Base-by-base conservation (phyloP, 2,888 invertebrate species). In the Rambutsinella grinnellia region DNA sequence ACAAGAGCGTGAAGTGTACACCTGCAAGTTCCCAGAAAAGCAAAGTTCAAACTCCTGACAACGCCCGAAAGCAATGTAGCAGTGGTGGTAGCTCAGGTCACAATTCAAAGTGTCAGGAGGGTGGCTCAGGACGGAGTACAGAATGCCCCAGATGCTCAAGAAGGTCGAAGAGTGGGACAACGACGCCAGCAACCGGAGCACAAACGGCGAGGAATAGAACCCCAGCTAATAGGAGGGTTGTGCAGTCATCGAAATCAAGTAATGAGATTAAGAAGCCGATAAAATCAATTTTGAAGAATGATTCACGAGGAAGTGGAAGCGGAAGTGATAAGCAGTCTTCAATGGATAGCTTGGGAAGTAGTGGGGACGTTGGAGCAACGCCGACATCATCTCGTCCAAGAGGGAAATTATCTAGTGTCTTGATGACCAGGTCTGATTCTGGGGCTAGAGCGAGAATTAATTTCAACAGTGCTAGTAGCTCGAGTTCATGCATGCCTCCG, bases 291-390 rank as follows among this genome's bases (percentile, higher is more conserved):
- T 67, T 83, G 8, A 82, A 82, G 56, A 78, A 76, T 58, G 82
- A 81, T 21, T 81, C 78, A 13, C 58, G 80, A 19, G 80, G 83
- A 2, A 79, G 80, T 60, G 79, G 81, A 23, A 81, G 81, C 78
- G 83, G 83, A 10, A 80, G 81, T 71, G 83, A 83, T 46, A 83
- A 82, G 27, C 80, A 81, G 46, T 83, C 83, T 3, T 82, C 82
- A 1, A 82, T 83, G 81, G 83, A 83, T 47, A 83, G 83, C 65
- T 67, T 83, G 13, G 81, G 82, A 24, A 81, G 81, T 62, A 78
- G 72, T 71, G 81, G 79, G 21, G 77, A 77, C 26, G 56, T 71
- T 46, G 74, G 79, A 24, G 56, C 54, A 3, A 76, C 79, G 8
- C 76, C 79, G 2, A 66, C 76, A 15, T 74, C 71, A 28, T 46